phyloP scores from a whole-genome alignment of 2,888 invertebrate genomes.

The Phragmatobia fuliginosa region DNA sequence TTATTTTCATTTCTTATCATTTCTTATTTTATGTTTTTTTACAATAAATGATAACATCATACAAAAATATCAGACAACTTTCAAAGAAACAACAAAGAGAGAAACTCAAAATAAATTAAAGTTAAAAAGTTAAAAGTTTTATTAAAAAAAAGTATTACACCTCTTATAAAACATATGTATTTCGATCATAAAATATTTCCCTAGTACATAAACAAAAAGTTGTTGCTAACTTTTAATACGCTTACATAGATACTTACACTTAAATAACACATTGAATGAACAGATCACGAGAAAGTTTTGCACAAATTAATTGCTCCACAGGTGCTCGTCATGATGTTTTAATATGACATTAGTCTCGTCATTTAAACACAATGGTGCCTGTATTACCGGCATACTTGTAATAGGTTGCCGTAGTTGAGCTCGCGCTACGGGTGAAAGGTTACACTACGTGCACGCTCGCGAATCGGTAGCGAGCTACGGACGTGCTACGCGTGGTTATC shows the following conservation, averaged over 20 bases:
- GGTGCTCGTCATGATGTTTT: slow-evolving; percentile 72
- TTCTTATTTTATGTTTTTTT: not conserved
- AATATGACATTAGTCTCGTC: slow-evolving; percentile 71
- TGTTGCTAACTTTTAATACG: slow-evolving; percentile 16
- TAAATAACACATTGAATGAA: slow-evolving; percentile 55
- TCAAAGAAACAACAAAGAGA: not conserved
- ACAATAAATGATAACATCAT: not conserved
- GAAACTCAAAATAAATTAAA: not conserved
- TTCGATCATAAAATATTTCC: not conserved
- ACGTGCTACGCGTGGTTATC: slow-evolving; percentile 47
- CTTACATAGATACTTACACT: slow-evolving; percentile 56
- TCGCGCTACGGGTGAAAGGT: slow-evolving; percentile 60
- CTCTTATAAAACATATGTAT: not conserved
- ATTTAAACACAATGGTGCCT: slow-evolving; percentile 69
- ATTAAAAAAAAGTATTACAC: not conserved
- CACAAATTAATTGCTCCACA: slow-evolving; percentile 72
- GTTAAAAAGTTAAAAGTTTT: not conserved
- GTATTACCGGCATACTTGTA: slow-evolving; percentile 75
- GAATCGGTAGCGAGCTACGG: slow-evolving; percentile 60
- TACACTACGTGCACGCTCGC: slow-evolving; percentile 57
- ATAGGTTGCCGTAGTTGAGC: slow-evolving; percentile 59
- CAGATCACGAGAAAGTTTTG: slow-evolving; percentile 66
- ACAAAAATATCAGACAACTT: not conserved
- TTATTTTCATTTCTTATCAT: not conserved
- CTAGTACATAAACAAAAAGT: slow-evolving; percentile 5